phyloP scores from a whole-genome alignment of 1,140 invertebrate species.

The Listronotus bonariensis region DNA sequence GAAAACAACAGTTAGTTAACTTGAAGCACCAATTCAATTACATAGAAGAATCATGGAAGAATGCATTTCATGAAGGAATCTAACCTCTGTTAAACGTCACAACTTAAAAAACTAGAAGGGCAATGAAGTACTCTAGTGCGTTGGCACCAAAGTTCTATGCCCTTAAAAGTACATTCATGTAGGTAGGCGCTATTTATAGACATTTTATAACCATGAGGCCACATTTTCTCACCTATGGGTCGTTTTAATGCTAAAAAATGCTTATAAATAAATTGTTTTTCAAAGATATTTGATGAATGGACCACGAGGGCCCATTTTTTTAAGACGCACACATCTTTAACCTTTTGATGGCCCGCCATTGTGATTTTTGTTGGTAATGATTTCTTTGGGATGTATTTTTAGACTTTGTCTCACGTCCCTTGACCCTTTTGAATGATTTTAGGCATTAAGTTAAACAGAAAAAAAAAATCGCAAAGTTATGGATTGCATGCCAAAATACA shows the following conservation, averaged over 20 bases:
- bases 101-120: conserved; percentile 28
- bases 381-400: conserved; percentile 46
- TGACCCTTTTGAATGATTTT: conserved; percentile 22
- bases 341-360: conserved; percentile 52
- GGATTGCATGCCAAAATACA: neutral
- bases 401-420: conserved; percentile 26
- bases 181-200: conserved; percentile 35
- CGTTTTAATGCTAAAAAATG: conserved; percentile 18
- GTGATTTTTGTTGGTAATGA: conserved; percentile 47
- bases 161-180: conserved; percentile 44
- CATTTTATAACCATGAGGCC: conserved; percentile 20
- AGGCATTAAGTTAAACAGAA: no score
- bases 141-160: conserved; percentile 41
- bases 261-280: conserved; percentile 10
- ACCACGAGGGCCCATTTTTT: conserved; percentile 33
- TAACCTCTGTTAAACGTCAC: conserved; percentile 34
- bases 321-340: conserved; percentile 45
- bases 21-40: conserved; percentile 45
- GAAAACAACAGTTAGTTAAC: conserved; percentile 54
- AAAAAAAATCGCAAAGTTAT: neutral
- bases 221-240: conserved; percentile 22
- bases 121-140: conserved; percentile 29
- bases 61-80: conserved; percentile 43
- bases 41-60: conserved; percentile 34
- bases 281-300: neutral